Base-by-base conservation (phyloP, 2,797 vertebrate species). In the Brachyrhaphis roseni region DNA sequence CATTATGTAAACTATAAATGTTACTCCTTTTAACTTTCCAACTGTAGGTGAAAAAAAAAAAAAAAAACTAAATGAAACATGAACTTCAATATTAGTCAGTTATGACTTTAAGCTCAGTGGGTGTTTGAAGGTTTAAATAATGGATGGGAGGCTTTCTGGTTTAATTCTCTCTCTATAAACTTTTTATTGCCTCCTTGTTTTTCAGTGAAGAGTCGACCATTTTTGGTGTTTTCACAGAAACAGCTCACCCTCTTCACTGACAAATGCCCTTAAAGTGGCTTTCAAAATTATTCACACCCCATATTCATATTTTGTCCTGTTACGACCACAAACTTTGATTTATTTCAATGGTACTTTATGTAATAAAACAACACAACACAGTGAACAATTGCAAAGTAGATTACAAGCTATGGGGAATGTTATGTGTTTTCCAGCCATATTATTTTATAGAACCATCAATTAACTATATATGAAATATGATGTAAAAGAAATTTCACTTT, bases 111-210 rank as follows among this genome's bases (percentile, higher is more conserved):
- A 18, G n/a, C 71, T 53, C n/a, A n/a, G 13, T 7, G 0, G 34
- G 1, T 55, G 36, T 45, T 23, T 72, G 13, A 49, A 59, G 11
- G n/a, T 26, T 10, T 55, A 11, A 78, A 96, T 92, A 0, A 95
- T 94, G 95, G 84, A 92, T 93, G n/a, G 13, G 43, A 46, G n/a
- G 68, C 15, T 71, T 28, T 46, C 41, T 71, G 41, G 13, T 28
- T 71, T 28, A 46, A 71, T n/a, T 28, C 12, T 43, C 10, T 16
- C 12, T 46, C n/a, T 8, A 71, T 45, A 8, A 71, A 71, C 80
- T 41, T 77, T 62, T 78, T 46, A 76, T 64, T 43, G 68, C 47
- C 15, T 4, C 11, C 70, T 78, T 78, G 62, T 10, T 78, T 59
- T 66, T 62, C 59, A 59, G 26, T 6, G 18, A 74, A 45, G 47